These are phyloP conservation scores for Sinocyclocheilus anshuiensis DNA, from an alignment of 2,113 vertebrate genomes.

Conservation along the genomic window DNA sequence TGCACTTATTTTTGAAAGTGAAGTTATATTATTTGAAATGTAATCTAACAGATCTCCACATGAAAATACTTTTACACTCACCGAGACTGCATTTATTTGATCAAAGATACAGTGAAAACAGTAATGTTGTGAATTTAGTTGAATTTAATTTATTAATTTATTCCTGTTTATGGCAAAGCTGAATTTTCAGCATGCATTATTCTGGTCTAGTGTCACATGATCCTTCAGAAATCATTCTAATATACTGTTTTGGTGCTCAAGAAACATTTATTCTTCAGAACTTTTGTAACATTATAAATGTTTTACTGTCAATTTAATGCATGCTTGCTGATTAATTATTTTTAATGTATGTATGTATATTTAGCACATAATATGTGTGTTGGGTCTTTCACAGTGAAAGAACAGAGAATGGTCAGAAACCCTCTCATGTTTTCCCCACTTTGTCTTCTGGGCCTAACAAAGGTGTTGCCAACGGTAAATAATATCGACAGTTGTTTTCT, in stretches of 20 bases:
- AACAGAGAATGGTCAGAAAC: not conserved
- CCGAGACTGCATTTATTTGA: not conserved
- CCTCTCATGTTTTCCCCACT: not conserved
- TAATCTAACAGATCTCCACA: not conserved
- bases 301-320: not conserved
- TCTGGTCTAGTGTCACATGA: not conserved
- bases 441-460: conserved; percentile 13
- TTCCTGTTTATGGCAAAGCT: not conserved
- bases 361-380: conserved; percentile 14
- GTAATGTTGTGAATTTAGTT: not conserved
- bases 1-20: not conserved
- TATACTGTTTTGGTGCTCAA: not conserved
- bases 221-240: not conserved
- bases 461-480: conserved; percentile 29
- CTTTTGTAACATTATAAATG: not conserved
- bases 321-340: not conserved
- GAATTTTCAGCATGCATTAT: not conserved
- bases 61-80: not conserved
- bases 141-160: not conserved
- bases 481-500: not conserved
- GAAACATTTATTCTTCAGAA: not conserved
- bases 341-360: not conserved
- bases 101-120: not conserved
- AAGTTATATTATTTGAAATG: not conserved
- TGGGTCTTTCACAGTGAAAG: conserved; percentile 46